A percentile compares a stretch with the other conserved stretches of the same genome.
phyloP scores from a whole-genome alignment of 2,888 invertebrate genomes.

The Chrysolina oricalcia region DNA sequence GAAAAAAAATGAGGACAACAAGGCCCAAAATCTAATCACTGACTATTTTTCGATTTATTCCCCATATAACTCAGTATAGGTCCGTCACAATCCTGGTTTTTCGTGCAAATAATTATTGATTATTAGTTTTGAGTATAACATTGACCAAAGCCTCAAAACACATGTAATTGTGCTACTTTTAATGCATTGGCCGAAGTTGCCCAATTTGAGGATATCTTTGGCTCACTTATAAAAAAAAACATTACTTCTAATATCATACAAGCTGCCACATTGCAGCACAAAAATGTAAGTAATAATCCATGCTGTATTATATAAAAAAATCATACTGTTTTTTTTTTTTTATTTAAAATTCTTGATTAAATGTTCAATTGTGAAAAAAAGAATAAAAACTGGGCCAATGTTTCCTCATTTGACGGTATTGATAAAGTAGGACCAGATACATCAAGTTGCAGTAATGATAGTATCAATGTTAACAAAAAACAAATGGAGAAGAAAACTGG shows the following conservation, averaged over 20 bases:
- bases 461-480: too few relatives aligned
- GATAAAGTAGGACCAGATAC: too few relatives aligned
- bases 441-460: too few relatives aligned
- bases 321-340: background rate
- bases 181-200: background rate
- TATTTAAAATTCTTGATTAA: conserved; percentile 2
- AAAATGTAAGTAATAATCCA: conserved; percentile 4
- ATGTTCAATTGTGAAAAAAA: background rate
- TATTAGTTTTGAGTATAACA: conserved; percentile 1
- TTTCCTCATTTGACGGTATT: too few relatives aligned
- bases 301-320: background rate
- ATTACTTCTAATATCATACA: background rate
- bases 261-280: background rate
- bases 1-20: too few relatives aligned
- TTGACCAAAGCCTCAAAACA: conserved; percentile 13
- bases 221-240: conserved; percentile 10
- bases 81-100: conserved; percentile 7
- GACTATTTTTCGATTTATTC: background rate
- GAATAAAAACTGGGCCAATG: conserved; percentile 16
- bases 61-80: conserved; percentile 12
- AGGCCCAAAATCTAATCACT: too few relatives aligned
- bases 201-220: conserved; percentile 18
- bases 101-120: background rate
- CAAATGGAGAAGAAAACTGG: too few relatives aligned
- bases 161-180: conserved; percentile 1